Conservation (phyloP, 2,113 vertebrate genomes). For the Nothoprocta pentlandii region DNA sequence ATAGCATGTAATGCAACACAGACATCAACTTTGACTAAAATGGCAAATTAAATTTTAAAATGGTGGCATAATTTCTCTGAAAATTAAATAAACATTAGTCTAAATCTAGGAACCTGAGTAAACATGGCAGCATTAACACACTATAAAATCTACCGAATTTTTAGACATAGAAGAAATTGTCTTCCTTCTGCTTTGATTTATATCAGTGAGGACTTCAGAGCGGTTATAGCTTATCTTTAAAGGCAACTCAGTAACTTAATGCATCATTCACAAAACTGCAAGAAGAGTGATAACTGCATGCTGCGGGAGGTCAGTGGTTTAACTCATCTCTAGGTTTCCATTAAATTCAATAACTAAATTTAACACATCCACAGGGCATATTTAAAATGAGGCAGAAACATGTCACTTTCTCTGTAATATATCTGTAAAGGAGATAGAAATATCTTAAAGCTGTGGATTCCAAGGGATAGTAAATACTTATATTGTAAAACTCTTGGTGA, state of each 20-base stretch:
- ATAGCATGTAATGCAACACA: background rate
- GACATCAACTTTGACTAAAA: background rate
- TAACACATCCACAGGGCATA: background rate
- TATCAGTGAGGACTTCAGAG: background rate
- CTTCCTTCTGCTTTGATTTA: background rate
- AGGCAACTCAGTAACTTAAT: background rate
- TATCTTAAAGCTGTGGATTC: background rate
- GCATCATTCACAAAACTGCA: background rate
- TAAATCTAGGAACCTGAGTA: background rate
- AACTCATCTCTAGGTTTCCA: background rate
- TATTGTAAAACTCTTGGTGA: background rate
- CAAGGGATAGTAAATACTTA: background rate
- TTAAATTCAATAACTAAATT: slow-evolving; percentile 11
- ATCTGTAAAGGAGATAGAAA: background rate
- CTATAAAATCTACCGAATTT: background rate
- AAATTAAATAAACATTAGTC: background rate
- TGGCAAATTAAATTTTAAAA: background rate
- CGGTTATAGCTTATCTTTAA: background rate
- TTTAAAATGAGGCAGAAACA: background rate
- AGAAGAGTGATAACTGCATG: background rate
- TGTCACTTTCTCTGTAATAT: background rate
- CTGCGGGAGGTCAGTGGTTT: background rate
- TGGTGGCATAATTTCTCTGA: background rate
- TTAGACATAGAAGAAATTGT: background rate
- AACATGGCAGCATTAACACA: background rate